Percentiles rank a stretch among this genome's conserved stretches.
Conservation (phyloP, 1,140 invertebrate genomes). For the Odontomachus brunneus region DNA sequence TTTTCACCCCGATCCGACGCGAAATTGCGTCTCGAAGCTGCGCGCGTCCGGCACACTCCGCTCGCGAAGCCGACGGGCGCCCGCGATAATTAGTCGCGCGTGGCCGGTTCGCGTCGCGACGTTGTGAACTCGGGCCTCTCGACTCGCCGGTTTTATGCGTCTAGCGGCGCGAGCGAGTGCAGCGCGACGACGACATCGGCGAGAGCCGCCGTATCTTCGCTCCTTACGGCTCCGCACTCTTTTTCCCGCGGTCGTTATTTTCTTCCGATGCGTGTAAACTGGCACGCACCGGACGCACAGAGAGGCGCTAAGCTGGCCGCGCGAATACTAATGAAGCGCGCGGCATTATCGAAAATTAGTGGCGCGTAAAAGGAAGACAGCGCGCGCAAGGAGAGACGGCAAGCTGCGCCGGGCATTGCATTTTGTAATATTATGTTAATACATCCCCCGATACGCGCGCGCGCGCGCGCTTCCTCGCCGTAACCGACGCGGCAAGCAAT, state of each 20-base stretch:
- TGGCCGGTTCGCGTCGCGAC: neutral
- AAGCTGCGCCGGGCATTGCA: neutral
- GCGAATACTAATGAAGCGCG: slow-evolving; percentile 9
- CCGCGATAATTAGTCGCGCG: slow-evolving; percentile 7
- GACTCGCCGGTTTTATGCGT: neutral
- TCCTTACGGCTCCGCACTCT: too few species aligned
- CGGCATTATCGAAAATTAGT: slow-evolving; percentile 42
- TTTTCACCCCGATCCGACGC: slow-evolving; percentile 8
- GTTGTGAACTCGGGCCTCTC: neutral
- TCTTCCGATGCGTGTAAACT: neutral
- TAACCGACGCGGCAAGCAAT: slow-evolving; percentile 62
- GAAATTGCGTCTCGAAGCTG: too few species aligned
- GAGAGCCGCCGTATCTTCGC: neutral
- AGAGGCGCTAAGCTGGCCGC: neutral
- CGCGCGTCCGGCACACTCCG: too few species aligned
- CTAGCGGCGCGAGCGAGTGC: neutral
- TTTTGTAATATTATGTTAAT: slow-evolving; percentile 60
- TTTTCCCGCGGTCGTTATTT: neutral
- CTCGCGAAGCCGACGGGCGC: neutral
- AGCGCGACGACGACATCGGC: neutral
- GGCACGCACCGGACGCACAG: neutral
- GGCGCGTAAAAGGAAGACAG: slow-evolving; percentile 9
- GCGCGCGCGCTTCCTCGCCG: too few species aligned
- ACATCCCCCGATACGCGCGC: slow-evolving; percentile 31
- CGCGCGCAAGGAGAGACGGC: neutral